Evolutionary conservation across 2,797 vertebrate genomes (phyloP), one percentile per base, ranked within the genome.

Genomic region (Chelmon rostratus): DNA sequence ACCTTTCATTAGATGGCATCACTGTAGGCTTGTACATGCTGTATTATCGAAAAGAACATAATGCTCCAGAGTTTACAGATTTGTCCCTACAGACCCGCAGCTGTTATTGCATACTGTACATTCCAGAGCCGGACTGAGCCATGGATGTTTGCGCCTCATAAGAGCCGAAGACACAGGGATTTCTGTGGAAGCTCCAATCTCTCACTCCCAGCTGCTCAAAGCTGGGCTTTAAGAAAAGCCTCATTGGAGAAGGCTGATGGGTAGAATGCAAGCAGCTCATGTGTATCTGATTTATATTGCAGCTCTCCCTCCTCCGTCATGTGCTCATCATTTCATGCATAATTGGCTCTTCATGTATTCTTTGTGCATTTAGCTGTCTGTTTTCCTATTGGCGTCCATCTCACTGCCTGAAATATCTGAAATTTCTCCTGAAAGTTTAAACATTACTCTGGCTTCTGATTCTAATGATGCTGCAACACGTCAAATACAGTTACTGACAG

Each of bases 111-210:
- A 79, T 66, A 76, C 54, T 75, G 66, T 76, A 57, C 59, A 73
- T 68, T 57, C 73, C 71, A 64, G 57, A 83, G 50, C 38, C 84
- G 75, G 76, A 74, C 82, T 79, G 83, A 89, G 86, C 81, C 65
- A 76, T n/a, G 73, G 84, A 73, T 72, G 74, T 86, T 83, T 78
- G 68, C 10, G 23, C 69, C 54, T 82, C 66, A 65, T 76, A 82
- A 88, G 73, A 85, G 79, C 81, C 79, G 68, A 65, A 84, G 83
- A 85, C 64, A 64, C 78, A 82, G 66, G 78, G 84, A 87, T 91
- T 90, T 87, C 52, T 68, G 76, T 53, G 11, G 85, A 80, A 75
- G 71, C 88, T 79, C 78, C 73, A 86, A 85, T 90, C 85, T 88
- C 58, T 78, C 40, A 44, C 65, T 80, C 61, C 79, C 86, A 87